Evolutionary conservation across 1,140 invertebrate species (phyloP).

Genomic region (Cydia fagiglandana): DNA sequence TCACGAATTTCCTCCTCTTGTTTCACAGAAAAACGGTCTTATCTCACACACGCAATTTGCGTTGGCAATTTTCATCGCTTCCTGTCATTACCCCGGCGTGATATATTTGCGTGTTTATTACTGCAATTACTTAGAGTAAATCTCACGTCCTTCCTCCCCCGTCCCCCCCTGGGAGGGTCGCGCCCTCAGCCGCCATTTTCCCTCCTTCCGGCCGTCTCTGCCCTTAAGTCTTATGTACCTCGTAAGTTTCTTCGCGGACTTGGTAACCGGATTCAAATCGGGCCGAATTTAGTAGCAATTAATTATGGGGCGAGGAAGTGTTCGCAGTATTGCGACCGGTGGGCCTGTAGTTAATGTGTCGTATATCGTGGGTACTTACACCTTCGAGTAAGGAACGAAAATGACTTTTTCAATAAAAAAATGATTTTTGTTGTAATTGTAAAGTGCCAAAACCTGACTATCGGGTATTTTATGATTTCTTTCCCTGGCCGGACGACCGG

Average conservation of each 20-base stretch:
- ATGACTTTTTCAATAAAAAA: not conserved
- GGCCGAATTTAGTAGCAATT: slow-evolving; percentile 79
- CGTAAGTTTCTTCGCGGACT: slow-evolving; percentile 78
- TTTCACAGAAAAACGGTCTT: slow-evolving; percentile 71
- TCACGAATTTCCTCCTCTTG: slow-evolving; percentile 48
- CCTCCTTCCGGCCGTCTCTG: slow-evolving; percentile 74
- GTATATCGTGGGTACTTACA: not conserved
- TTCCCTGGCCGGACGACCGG: too few species aligned
- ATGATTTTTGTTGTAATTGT: too few species aligned
- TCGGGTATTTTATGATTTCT: too few species aligned
- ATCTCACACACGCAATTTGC: slow-evolving; percentile 79
- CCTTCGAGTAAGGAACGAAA: not conserved
- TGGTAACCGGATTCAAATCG: slow-evolving; percentile 78
- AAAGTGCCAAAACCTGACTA: too few species aligned
- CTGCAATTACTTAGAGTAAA: slow-evolving; percentile 81
- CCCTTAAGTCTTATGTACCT: slow-evolving; percentile 79
- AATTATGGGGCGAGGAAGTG: slow-evolving; percentile 74
- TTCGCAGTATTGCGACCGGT: slow-evolving; percentile 62
- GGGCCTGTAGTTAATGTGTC: slow-evolving; percentile 58
- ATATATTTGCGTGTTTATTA: slow-evolving; percentile 80
- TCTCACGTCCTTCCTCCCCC: slow-evolving; percentile 78
- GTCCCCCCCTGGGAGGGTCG: slow-evolving; percentile 63
- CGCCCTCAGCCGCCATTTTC: slow-evolving; percentile 74
- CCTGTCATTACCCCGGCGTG: slow-evolving; percentile 77
- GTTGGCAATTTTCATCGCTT: slow-evolving; percentile 75